Evolutionary conservation across 2,888 invertebrate species (phyloP).

Genomic region (Cenopis cana): DNA sequence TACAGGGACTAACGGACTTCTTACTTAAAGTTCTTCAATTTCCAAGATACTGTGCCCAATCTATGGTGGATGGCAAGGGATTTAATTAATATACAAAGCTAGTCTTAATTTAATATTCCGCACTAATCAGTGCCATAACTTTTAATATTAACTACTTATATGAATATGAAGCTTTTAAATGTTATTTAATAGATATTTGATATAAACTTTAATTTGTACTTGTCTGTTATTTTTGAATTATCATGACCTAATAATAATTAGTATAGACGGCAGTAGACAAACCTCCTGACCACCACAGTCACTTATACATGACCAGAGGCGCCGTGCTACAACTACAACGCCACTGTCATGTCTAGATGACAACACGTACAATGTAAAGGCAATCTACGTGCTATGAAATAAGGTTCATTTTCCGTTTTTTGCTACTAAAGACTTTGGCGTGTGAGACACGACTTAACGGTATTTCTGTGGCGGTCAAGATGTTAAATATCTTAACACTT

Average conservation of each 20-base stretch:
- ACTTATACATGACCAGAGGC: too few relatives aligned
- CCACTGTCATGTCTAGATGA: too few relatives aligned
- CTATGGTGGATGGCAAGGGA: constrained; percentile 87
- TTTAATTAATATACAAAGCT: constrained; percentile 54
- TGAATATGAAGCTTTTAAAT: background rate
- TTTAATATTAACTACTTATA: constrained; percentile 10
- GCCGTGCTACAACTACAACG: too few relatives aligned
- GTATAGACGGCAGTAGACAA: background rate
- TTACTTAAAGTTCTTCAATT: constrained; percentile 88
- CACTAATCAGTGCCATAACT: constrained; percentile 30
- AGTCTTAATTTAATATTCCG: constrained; percentile 16
- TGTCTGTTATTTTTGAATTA: background rate
- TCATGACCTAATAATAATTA: background rate
- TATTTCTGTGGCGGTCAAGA: too few relatives aligned
- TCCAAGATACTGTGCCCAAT: constrained; percentile 89
- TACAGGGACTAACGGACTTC: constrained; percentile 88
- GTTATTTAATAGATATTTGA: constrained; percentile 8
- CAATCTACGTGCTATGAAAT: too few relatives aligned
- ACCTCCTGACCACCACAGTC: too few relatives aligned
- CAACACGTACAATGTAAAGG: too few relatives aligned
- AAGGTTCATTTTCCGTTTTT: too few relatives aligned
- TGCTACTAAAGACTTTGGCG: too few relatives aligned
- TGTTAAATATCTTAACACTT: too few relatives aligned
- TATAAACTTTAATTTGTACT: constrained; percentile 4
- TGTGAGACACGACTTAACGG: too few relatives aligned